phyloP scores from a whole-genome alignment of 2,888 invertebrate genomes.

The Thymelicus sylvestris region DNA sequence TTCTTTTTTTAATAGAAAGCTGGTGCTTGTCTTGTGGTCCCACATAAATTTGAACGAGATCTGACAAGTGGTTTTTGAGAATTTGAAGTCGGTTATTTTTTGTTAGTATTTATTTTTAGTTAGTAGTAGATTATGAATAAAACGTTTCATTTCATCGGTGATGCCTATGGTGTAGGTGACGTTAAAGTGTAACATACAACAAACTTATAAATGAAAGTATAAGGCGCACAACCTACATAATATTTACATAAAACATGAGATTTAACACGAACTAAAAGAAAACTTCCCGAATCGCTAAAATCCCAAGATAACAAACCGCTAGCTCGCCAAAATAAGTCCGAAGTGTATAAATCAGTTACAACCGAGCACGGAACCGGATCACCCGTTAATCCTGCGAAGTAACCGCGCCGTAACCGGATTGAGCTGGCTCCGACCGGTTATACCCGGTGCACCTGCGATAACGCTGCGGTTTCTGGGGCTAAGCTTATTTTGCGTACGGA shows the following conservation, averaged over 20 bases:
- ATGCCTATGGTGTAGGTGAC: no score
- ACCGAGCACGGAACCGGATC: constrained; percentile 76
- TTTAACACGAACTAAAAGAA: not conserved
- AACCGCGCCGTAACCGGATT: constrained; percentile 72
- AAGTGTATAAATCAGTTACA: constrained; percentile 77
- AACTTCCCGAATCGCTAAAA: not conserved
- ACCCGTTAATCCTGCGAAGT: constrained; percentile 74
- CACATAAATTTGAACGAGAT: no score
- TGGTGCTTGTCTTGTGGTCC: no score
- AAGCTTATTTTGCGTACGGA: constrained; percentile 24
- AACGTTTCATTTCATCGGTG: no score
- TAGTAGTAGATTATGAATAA: no score
- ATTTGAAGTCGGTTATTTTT: no score
- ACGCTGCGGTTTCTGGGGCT: constrained; percentile 49
- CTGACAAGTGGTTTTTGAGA: no score
- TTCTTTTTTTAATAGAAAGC: no score
- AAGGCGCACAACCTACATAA: not conserved
- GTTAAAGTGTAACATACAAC: no score
- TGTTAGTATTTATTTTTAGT: no score
- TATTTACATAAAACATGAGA: not conserved
- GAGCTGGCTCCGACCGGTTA: constrained; percentile 59
- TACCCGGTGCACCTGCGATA: constrained; percentile 76
- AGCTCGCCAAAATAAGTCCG: constrained; percentile 35
- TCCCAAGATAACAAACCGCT: not conserved
- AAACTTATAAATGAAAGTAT: no score